Evolutionary conservation across 2,797 vertebrate species (phyloP), one percentile per base, ranked within the genome.

Genomic region (Sylvilagus floridanus): DNA sequence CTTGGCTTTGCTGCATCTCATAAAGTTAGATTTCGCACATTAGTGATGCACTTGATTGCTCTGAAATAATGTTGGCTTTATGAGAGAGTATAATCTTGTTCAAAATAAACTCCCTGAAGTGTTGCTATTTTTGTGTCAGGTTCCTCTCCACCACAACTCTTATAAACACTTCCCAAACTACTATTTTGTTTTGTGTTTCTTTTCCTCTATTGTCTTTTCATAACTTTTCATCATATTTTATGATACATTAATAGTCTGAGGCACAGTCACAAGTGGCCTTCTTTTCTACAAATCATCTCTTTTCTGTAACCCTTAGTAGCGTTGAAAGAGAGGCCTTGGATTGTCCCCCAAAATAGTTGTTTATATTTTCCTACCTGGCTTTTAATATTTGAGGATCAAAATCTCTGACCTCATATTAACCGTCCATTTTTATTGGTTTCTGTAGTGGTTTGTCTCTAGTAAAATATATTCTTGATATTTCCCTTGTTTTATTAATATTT

Each of bases 1-100:
- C 97, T 95, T 16, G 82, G 87, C 95, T 96, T 92, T 95, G 93
- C 97, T 96, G 92, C 95, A 97, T 98, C 97, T 98, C 96, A 93
- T 97, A 97, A 98, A 96, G 97, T 86, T 97, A 97, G 95, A 93
- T 97, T 98, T 97, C 97, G 96, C 94, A 96, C 95, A 95, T 98
- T 98, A 98, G 94, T 17, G 92, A 98, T 94, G 86, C 87, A 71
- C 88, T 97, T 98, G 97, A 98, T 98, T 98, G 95, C 94, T 85
- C 94, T 0, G 12, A 95, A 98, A 96, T 97, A 95, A 96, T 81
- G 22, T 94, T 96, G 96, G 91, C 94, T 97, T 97, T 97, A 95
- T 86, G 95, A 96, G 90, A 76, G 88, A 86, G 65, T 96, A 86
- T 96, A 96, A 97, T 95, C 95, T 97, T 97, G 95, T 42, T 97